Evolutionary conservation across 2,888 invertebrate species (phyloP), one percentile per base, ranked within the genome.

Genomic region (Plusia festucae): DNA sequence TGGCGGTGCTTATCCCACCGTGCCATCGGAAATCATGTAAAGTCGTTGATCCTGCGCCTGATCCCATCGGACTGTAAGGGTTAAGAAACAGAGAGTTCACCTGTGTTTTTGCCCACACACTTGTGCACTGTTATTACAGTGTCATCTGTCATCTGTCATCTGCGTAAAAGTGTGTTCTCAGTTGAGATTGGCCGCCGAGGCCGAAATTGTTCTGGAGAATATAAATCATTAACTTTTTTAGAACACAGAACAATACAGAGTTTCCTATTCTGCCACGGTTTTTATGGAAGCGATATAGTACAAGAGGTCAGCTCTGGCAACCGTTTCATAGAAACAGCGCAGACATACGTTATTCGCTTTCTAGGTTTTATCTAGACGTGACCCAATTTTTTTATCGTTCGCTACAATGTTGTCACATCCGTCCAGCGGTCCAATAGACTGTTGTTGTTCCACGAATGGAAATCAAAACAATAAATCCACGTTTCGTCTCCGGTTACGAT

Each of bases 401-500:
- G 40, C 40, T 15, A 40, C 40, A n/a, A 13, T n/a, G 40, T 40
- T 40, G 40, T 40, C 40, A 40, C 40, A n/a, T 40, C 40, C 40
- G 40, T 18, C 46, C 46, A 49, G 11, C 11, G 0, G 2, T 49
- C 20, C 46, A 49, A 49, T 49, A 20, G 20, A 49, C 46, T 20
- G 46, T 20, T 34, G 15, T n/a, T 49, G 18, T 49, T 49, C 4
- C 20, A 3, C 46, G 46, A 20, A 49, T 49, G 18, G 18, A 49
- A 20, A 18, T 49, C 20, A 11, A 49, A 20, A 18, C 46, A 49
- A 49, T 49, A 49, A 49, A 49, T 49, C 46, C 46, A 9, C 46
- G 46, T 49, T 49, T 49, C 46, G 46, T 49, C 46, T 49, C 46
- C 46, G 11, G 46, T 20, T 49, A 49, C 46, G 46, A 49, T 49